Evolutionary conservation across 1,140 invertebrate genomes (phyloP), one percentile per base, ranked within the genome.

Genomic region (Drosophila gunungcola): DNA sequence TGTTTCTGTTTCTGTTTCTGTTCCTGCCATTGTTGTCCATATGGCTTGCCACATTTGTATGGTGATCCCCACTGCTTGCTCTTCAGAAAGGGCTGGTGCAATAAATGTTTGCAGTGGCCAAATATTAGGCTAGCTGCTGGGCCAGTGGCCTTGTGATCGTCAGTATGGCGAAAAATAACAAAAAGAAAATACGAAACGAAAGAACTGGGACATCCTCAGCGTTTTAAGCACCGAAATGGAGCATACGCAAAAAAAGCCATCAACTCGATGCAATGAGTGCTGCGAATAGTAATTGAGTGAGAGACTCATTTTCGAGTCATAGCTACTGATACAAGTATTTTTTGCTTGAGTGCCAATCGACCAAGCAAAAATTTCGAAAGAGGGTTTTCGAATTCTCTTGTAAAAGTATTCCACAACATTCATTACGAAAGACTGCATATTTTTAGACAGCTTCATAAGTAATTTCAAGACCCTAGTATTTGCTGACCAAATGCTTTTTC

Each of bases 31-130:
- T 76, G 41, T 58, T 75, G 39, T 67, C 42, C 43, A 60, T 55
- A 46, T 64, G 73, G 49, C 65, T 58, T 36, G 27, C 52, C 51
- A 69, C 77, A 74, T 74, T 80, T 69, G 69, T 69, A 69, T 74
- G 73, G 48, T 48, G 77, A 63, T 79, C 58, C 57, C 42, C 67
- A 41, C 48, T 25, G 13, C 13, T 12, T 10, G 16, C 29, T 51
- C 51, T 51, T 43, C 42, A 45, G 43, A 34, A 36, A 7, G n/a
- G 32, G 39, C 34, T 32, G 62, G 21, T 64, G 72, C 72, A 64
- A 75, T 75, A 74, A 64, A 72, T 62, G 56, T 69, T 77, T 77
- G 51, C 74, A 77, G 52, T 77, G 73, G 73, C 62, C 62, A 77
- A 76, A 76, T 68, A 68, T 39, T 34, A 29, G 45, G 55, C 56